A percentile compares a stretch with the other conserved stretches of the same genome.
Conservation (phyloP, 2,113 vertebrate genomes). For the Glaucidium brasilianum region DNA sequence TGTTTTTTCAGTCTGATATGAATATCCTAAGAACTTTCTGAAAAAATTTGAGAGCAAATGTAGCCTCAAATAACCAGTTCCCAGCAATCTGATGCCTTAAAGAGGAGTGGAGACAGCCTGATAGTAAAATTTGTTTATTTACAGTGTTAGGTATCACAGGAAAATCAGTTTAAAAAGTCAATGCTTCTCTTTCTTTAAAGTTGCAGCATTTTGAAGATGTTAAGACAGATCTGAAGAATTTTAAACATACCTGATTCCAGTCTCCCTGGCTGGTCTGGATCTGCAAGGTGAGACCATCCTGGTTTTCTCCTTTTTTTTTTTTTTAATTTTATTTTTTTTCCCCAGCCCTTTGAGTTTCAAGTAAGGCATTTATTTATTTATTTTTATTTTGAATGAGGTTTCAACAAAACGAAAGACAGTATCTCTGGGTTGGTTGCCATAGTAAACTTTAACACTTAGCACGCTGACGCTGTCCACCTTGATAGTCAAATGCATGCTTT, state of each 20-base stretch:
- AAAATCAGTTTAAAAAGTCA: constrained; percentile 63
- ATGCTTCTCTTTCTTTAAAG: constrained; percentile 29
- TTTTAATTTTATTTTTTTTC: background rate
- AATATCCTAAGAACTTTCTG: background rate
- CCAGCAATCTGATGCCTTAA: background rate
- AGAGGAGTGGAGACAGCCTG: background rate
- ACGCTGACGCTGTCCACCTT: background rate
- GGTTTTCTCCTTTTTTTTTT: background rate
- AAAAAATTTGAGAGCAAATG: background rate
- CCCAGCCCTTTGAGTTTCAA: constrained; percentile 62
- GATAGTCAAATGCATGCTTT: background rate
- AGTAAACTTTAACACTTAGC: background rate
- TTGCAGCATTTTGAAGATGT: constrained; percentile 40
- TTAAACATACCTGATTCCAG: constrained; percentile 26
- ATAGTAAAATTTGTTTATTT: constrained; percentile 66
- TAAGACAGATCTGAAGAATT: constrained; percentile 45
- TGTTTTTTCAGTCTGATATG: background rate
- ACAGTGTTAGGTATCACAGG: constrained; percentile 55
- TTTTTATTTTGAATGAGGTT: background rate
- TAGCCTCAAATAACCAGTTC: background rate
- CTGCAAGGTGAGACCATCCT: background rate
- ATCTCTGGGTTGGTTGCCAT: background rate
- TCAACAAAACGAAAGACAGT: background rate
- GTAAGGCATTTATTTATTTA: constrained; percentile 60
- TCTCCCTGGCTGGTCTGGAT: constrained; percentile 2